A percentile compares a stretch with the other conserved stretches of the same genome.
Conservation (phyloP, 2,113 vertebrate species). For the Chaetura pelagica region DNA sequence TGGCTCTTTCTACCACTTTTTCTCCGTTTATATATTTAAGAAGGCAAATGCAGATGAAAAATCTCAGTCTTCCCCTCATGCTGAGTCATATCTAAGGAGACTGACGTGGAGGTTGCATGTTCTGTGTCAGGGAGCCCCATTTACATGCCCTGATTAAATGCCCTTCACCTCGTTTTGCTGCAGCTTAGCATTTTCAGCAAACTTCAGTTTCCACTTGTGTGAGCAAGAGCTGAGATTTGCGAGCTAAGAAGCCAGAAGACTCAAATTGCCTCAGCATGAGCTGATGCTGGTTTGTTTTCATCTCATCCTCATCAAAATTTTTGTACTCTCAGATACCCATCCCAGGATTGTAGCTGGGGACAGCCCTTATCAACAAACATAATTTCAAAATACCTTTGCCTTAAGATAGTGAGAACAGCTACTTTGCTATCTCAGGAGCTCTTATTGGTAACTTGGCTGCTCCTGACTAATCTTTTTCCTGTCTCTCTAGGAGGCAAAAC, state of each 20-base stretch:
- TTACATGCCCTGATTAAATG: not conserved
- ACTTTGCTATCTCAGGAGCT: not conserved
- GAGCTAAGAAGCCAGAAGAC: not conserved
- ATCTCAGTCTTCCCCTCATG: not conserved
- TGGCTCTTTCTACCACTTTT: not conserved
- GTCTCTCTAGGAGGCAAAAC: not conserved
- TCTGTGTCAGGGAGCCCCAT: not conserved
- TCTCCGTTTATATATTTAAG: not conserved
- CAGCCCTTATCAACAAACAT: not conserved
- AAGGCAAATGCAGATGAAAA: not conserved
- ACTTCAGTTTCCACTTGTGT: not conserved
- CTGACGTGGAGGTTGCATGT: not conserved
- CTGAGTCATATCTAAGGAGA: not conserved
- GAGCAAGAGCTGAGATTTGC: not conserved
- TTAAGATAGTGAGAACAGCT: not conserved
- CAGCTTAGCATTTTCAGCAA: not conserved
- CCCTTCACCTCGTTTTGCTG: not conserved
- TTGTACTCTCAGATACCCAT: not conserved
- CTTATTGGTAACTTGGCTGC: not conserved
- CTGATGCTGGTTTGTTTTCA: not conserved
- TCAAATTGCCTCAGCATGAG: rapidly evolving
- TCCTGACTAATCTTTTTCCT: not conserved
- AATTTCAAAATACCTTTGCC: not conserved
- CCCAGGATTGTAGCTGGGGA: not conserved
- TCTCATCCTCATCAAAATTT: not conserved